Percentiles rank a stretch among this genome's conserved stretches.
Conservation (phyloP, 2,888 invertebrate species). For the Agrotis ipsilon region DNA sequence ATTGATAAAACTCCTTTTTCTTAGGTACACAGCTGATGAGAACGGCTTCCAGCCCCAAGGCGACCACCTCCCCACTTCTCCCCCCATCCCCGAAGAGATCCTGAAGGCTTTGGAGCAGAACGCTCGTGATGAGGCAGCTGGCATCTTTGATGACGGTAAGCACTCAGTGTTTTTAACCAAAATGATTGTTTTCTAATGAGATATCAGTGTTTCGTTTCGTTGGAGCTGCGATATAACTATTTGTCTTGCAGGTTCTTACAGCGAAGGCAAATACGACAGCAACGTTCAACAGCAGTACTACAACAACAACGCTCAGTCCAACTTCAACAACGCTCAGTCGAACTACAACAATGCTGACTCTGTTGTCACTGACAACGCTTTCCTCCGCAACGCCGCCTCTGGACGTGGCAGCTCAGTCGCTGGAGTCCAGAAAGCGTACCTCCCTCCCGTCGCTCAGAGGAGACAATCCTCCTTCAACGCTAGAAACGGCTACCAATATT, state of each 20-base stretch:
- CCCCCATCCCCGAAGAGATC: constrained; percentile 86
- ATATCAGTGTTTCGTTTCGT: too few species aligned
- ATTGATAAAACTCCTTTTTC: not conserved
- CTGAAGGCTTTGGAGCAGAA: constrained; percentile 85
- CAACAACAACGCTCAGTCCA: constrained; percentile 67
- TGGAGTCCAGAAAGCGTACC: constrained; percentile 72
- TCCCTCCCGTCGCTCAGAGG: constrained; percentile 73
- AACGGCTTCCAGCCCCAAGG: constrained; percentile 86
- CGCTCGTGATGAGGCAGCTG: constrained; percentile 86
- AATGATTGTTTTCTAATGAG: not conserved
- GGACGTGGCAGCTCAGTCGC: constrained; percentile 19
- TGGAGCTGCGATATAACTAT: not conserved
- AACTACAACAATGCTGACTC: constrained; percentile 73
- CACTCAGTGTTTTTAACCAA: too few species aligned
- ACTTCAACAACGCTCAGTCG: constrained; percentile 72
- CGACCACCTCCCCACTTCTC: constrained; percentile 86
- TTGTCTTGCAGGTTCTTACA: constrained; percentile 83
- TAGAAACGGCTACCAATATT: constrained; percentile 76
- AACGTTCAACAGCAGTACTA: too few species aligned
- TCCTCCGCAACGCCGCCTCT: constrained; percentile 28
- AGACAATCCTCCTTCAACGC: constrained; percentile 66
- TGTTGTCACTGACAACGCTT: constrained; percentile 77
- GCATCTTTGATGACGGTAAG: constrained; percentile 86
- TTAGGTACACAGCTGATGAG: constrained; percentile 86
- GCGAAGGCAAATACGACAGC: constrained; percentile 78